Conservation (phyloP, 2,888 invertebrate species). For the Morinoia aosen region DNA sequence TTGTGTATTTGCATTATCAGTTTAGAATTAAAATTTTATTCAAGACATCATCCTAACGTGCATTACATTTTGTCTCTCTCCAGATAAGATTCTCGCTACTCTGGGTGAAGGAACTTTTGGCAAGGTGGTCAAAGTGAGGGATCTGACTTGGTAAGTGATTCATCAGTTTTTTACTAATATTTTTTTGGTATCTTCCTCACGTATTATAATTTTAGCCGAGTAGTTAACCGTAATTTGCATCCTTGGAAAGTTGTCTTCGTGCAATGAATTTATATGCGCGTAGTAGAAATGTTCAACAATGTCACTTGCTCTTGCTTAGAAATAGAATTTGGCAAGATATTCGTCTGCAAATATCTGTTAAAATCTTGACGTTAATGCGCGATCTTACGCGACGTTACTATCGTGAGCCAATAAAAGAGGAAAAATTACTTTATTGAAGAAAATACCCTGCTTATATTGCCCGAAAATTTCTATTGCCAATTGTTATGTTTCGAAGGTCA, state of each 20-base stretch:
- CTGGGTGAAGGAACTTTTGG: constrained; percentile 78
- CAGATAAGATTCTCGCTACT: constrained; percentile 73
- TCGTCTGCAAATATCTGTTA: not conserved
- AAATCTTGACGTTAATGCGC: no score
- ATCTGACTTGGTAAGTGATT: constrained; percentile 72
- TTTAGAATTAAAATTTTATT: not conserved
- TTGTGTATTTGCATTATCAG: not conserved
- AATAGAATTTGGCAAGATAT: not conserved
- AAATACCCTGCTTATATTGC: not conserved
- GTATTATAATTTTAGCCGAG: not conserved
- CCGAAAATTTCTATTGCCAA: not conserved
- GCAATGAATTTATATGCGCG: not conserved
- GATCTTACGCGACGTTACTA: not conserved
- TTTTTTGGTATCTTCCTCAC: not conserved
- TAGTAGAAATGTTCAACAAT: not conserved
- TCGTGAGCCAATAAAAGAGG: not conserved
- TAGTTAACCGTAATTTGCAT: not conserved
- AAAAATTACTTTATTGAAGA: not conserved
- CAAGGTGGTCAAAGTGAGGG: constrained; percentile 75
- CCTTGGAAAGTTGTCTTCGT: not conserved
- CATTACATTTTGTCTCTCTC: constrained; percentile 2
- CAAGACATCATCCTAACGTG: not conserved
- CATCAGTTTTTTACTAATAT: not conserved
- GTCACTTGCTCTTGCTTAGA: not conserved
- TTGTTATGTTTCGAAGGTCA: not conserved